Evolutionary conservation across 2,113 vertebrate species (phyloP).

Genomic region (Salvator merianae): DNA sequence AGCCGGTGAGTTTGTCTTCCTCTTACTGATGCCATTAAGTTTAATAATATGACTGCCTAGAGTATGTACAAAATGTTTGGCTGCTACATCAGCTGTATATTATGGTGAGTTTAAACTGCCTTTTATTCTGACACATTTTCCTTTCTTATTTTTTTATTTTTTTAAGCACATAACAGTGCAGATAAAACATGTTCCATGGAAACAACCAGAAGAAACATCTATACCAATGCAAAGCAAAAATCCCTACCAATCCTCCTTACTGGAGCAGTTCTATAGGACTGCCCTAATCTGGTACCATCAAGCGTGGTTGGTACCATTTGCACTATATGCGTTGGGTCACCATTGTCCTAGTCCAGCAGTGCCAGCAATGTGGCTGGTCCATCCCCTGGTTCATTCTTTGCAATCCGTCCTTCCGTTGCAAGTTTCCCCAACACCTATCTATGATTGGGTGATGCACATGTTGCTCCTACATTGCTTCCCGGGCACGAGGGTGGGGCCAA

Average conservation of each 20-base stretch:
- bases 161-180: conserved; percentile 28
- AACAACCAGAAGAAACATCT: background rate
- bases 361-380: too few relatives aligned
- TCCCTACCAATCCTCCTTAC: background rate
- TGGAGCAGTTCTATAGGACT: too few relatives aligned
- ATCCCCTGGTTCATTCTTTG: too few relatives aligned
- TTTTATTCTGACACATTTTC: conserved; percentile 39
- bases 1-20: conserved; percentile 47
- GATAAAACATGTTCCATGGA: background rate
- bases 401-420: too few relatives aligned
- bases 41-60: conserved; percentile 62
- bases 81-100: conserved; percentile 37
- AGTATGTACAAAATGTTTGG: conserved; percentile 58
- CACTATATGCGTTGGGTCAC: too few relatives aligned
- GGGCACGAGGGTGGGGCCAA: too few relatives aligned
- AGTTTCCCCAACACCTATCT: too few relatives aligned
- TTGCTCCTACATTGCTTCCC: too few relatives aligned
- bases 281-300: too few relatives aligned
- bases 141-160: background rate
- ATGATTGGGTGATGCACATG: too few relatives aligned
- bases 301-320: too few relatives aligned
- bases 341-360: too few relatives aligned
- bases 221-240: background rate
- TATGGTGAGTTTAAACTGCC: conserved; percentile 52
- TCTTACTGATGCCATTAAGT: conserved; percentile 57